Base-by-base conservation (phyloP, 1,140 invertebrate species). In the Anthonomus grandis region DNA sequence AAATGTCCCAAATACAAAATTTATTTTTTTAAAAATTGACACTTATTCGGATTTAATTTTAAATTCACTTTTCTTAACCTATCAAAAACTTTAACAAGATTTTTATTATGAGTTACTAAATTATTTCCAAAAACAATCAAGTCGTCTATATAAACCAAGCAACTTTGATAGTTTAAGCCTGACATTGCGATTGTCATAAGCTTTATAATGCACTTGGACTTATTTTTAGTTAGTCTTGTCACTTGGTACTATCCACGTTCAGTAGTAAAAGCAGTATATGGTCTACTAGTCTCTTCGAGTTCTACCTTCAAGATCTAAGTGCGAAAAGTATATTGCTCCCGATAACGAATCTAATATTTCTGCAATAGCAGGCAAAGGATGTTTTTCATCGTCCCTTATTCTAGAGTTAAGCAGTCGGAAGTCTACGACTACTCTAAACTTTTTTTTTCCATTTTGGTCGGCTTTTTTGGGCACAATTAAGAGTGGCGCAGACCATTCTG, bases 31-130 rank as follows among this genome's bases (percentile, higher is more conserved):
- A 75, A 52, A 65, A 80, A 79, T 53, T 74, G 64, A 50, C 75
- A 78, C 65, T 79, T 78, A n/a, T 70, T 66, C 0, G 71, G 72
- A 64, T 79, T 70, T 17, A 78, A 24, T 64, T 77, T 76, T 23
- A 79, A 59, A 44, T 72, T 72, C 53, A 67, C 38, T 54, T 69
- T 24, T 42, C 66, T 59, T 12, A 78, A 49, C 49, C 53, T 55
- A 5, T 65, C 24, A 24, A 76, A 70, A 13, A 75, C 53, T 48
- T 64, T 48, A 25, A 48, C 49, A 9, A 78, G 45, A 59, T 69
- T 68, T 24, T 65, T 39, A 9, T 64, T 62, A 50, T 76, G 72
- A 59, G 71, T 57, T 41, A 67, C 59, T 24, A 76, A 59, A 13
- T 59, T 65, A 13, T 46, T 58, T 2, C 62, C 59, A 44, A 64